phyloP scores from a whole-genome alignment of 2,888 invertebrate genomes.

The Temnothorax unifasciatus region DNA sequence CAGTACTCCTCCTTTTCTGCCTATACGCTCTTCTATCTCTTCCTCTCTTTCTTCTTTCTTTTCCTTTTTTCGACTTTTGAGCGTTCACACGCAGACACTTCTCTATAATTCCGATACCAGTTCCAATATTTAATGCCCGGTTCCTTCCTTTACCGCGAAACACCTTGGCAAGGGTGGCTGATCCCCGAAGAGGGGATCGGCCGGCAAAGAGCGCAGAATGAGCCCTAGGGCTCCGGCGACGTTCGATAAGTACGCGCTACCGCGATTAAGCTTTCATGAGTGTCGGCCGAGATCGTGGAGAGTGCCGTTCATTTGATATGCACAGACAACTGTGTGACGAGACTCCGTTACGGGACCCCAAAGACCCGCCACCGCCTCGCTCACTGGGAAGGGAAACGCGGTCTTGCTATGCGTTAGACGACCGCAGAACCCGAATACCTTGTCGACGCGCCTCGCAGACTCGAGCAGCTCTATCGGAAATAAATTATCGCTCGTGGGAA shows the following conservation, averaged over 20 bases:
- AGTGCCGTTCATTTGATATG: constrained; percentile 80
- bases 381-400: constrained; percentile 50
- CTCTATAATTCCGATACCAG: constrained; percentile 76
- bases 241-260: constrained; percentile 77
- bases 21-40: constrained; percentile 18
- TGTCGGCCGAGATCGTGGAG: constrained; percentile 75
- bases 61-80: constrained; percentile 60
- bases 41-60: constrained; percentile 38
- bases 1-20: constrained; percentile 33
- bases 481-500: constrained; percentile 54
- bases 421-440: constrained; percentile 64
- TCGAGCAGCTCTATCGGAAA: constrained; percentile 12
- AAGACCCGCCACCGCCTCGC: constrained; percentile 27
- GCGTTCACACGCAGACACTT: constrained; percentile 65
- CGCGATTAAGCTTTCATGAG: constrained; percentile 83
- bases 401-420: constrained; percentile 74
- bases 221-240: constrained; percentile 67
- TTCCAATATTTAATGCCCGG: constrained; percentile 78
- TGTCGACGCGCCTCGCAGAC: constrained; percentile 33
- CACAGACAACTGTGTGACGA: constrained; percentile 85
- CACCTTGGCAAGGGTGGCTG: constrained; percentile 36
- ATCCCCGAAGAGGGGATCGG: constrained; percentile 14
- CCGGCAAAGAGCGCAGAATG: constrained; percentile 60
- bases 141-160: constrained; percentile 64
- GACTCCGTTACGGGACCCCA: constrained; percentile 80